phyloP scores from a whole-genome alignment of 2,888 invertebrate genomes.

The Pseudococcus jackbeardsleyi region DNA sequence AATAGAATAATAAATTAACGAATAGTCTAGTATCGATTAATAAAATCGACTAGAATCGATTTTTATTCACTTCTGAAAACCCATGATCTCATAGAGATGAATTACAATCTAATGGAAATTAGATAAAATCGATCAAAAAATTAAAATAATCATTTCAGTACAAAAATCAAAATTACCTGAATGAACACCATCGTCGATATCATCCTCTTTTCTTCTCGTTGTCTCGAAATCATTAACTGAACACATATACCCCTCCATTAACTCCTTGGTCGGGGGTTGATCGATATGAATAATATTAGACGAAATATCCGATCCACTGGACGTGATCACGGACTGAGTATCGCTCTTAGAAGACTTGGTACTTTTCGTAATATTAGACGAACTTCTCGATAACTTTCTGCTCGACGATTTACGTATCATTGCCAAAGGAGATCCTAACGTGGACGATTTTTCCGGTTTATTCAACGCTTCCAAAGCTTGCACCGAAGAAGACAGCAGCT shows the following conservation, averaged over 20 bases:
- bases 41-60: too few relatives aligned
- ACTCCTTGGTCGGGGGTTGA: conserved; percentile 68
- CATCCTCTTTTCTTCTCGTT: conserved; percentile 68
- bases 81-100: too few relatives aligned
- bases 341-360: conserved; percentile 57
- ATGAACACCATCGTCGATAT: conserved; percentile 79
- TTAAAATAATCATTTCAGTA: neutral
- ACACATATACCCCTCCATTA: conserved; percentile 70
- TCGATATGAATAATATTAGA: conserved; percentile 69
- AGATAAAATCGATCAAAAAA: too few relatives aligned
- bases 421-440: conserved; percentile 70
- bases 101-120: too few relatives aligned
- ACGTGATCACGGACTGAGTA: conserved; percentile 1
- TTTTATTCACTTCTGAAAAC: too few relatives aligned
- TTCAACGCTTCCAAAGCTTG: conserved; percentile 67
- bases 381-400: conserved; percentile 78
- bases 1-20: too few relatives aligned
- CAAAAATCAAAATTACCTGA: conserved; percentile 75
- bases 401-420: conserved; percentile 80
- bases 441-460: conserved; percentile 70
- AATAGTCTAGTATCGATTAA: too few relatives aligned
- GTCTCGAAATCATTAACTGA: conserved; percentile 69
- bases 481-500: conserved; percentile 67
- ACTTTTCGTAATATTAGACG: conserved; percentile 67
- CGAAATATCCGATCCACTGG: conserved; percentile 53